Evolutionary conservation across 1,140 invertebrate species (phyloP), one percentile per base, ranked within the genome.

Genomic region (Monochamus saltuarius): DNA sequence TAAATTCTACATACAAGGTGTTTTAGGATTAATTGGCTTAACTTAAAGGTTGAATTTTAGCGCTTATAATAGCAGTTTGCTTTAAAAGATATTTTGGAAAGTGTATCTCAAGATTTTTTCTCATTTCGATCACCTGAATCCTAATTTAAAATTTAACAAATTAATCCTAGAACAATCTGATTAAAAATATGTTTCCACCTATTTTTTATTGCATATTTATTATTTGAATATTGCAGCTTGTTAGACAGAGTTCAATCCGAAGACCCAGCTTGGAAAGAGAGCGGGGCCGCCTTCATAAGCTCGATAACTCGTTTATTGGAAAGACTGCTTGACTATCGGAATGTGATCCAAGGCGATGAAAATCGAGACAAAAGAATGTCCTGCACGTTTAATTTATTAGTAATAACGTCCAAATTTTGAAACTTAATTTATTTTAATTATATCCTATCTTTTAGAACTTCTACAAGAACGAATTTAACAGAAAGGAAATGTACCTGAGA

Each of bases 331-430:
- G 95, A 98, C 80, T 98, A 97, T 76, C 85, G 93, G 50, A 92
- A 89, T 71, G 92, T 95, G 4, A 92, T 95, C 76, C 90, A 95
- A 71, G 91, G 91, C 1, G 91, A 94, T 73, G 92, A 95, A 71
- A 95, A 95, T 76, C 81, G 91, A 17, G 92, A 95, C 70, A 95
- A 95, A 76, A 82, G 94, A 39, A 98, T 98, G 95, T 94, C 92
- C 3, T 98, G 96, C 75, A 98, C 95, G 1, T 95, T 98, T 42
- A 98, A 98, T 80, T 80, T 99, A 59, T 80, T 99, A 77, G 91
- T 90, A 77, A 79, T 77, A 72, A 49, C 39, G 22, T 38, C 11
- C 36, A 10, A 51, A 45, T 39, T 40, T 17, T 14, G 37, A n/a
- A 46, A 43, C 7, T 10, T 7, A 14, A 7, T 8, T 17, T 22